phyloP scores from a whole-genome alignment of 2,113 vertebrate genomes.

The Chamaetylas fuelleborni region DNA sequence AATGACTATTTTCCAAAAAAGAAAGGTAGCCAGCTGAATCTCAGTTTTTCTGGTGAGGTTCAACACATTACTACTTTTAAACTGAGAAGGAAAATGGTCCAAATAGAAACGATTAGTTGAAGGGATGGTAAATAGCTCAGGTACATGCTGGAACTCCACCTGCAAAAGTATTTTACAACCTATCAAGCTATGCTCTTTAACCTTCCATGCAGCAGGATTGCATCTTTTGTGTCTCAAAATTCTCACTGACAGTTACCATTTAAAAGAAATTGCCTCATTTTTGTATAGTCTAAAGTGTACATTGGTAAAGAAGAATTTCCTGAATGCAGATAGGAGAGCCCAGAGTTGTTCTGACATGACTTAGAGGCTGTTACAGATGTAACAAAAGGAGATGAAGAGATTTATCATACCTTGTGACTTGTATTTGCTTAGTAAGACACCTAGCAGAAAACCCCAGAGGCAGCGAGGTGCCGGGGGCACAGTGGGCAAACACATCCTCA shows the following conservation, averaged over 20 bases:
- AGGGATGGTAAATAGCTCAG: background rate
- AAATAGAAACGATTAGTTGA: background rate
- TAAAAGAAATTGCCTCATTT: background rate
- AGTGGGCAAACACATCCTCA: background rate
- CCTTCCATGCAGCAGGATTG: background rate
- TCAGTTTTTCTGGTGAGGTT: background rate
- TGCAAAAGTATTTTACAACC: background rate
- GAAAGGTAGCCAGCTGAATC: background rate
- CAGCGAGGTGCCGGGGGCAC: accelerated
- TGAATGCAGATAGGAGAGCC: background rate
- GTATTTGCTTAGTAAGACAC: background rate
- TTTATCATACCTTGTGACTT: background rate
- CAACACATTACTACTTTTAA: background rate
- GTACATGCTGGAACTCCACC: background rate
- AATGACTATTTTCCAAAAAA: background rate
- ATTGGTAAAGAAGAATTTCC: background rate
- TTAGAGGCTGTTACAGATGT: background rate
- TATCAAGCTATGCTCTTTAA: background rate
- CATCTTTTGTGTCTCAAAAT: background rate
- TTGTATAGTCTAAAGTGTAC: background rate
- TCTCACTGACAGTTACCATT: background rate
- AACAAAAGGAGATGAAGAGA: background rate
- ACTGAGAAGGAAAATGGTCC: background rate
- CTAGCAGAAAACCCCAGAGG: background rate
- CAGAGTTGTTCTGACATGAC: background rate